Conservation (phyloP, 2,797 vertebrate genomes). For the Knipowitschia caucasica region DNA sequence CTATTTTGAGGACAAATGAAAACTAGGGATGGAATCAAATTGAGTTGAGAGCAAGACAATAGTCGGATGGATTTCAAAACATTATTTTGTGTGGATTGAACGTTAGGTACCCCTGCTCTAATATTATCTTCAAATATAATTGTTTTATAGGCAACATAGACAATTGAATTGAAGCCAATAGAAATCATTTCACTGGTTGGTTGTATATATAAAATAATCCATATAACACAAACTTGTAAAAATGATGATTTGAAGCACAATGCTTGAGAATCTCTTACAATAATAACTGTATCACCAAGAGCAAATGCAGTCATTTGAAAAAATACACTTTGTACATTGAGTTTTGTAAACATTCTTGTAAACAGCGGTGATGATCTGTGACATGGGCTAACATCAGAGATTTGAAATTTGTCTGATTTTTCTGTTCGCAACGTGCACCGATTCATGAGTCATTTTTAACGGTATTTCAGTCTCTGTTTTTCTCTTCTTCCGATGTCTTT, state of each 20-base stretch:
- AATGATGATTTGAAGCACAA: too few relatives aligned
- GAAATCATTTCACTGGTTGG: background rate
- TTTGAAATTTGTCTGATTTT: constrained; percentile 91
- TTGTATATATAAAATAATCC: background rate
- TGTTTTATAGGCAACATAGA: too few relatives aligned
- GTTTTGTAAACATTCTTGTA: constrained; percentile 69
- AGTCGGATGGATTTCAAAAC: too few relatives aligned
- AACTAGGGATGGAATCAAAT: too few relatives aligned
- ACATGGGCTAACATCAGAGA: constrained; percentile 73
- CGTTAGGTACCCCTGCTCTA: background rate
- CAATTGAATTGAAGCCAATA: background rate
- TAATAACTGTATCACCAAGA: constrained; percentile 25
- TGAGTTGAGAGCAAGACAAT: too few relatives aligned
- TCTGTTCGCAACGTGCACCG: constrained; percentile 78
- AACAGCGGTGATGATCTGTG: constrained; percentile 45
- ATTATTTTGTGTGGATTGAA: background rate
- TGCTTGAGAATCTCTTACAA: too few relatives aligned
- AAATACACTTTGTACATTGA: constrained; percentile 44
- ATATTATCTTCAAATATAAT: background rate
- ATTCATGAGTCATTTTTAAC: constrained; percentile 85
- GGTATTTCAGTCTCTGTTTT: constrained; percentile 87
- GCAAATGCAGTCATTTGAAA: constrained; percentile 41
- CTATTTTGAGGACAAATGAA: too few relatives aligned
- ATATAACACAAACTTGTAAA: too few relatives aligned
- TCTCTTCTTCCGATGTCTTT: constrained; percentile 81